Base-by-base conservation (phyloP, 2,113 vertebrate genomes). In the Panthera uncia region DNA sequence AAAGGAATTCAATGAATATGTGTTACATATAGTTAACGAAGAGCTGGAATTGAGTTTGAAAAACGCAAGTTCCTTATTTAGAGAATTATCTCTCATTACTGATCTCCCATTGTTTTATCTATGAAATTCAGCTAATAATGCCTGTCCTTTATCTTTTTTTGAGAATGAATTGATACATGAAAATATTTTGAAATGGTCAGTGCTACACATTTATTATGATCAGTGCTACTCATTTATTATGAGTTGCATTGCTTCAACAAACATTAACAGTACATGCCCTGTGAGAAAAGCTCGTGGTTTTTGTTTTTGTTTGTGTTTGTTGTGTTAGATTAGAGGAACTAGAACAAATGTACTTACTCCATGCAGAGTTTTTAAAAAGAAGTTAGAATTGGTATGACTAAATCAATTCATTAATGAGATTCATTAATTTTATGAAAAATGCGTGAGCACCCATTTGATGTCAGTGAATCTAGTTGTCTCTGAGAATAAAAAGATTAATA, bases 401-500 rank as follows among this genome's bases (percentile, higher is more conserved):
- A 94, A 87, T 36, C 13, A 48, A 33, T 36, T 88, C n/a, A 89
- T 55, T 87, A 55, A 41, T 86, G 23, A 86, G 5, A 74, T 78
- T 76, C 38, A 38, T 63, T 84, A 87, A 61, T 84, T 83, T 96
- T 90, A 61, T 89, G 74, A 89, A 52, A 61, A 61, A 61, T 3
- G 7, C 21, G 21, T 89, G 48, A 94, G 41, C 16, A 74, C 4
- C 0, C 80, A 18, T 80, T 87, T 71, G 74, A 74, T 88, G 0
- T 93, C 68, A 55, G 4, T 96, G 29, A 36, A 9, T 78, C 18
- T 68, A n/a, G 6, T 79, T 78, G 13, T 84, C 57, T 48, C 41
- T 91, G 33, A 87, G 13, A 91, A 90, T 92, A 88, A 95, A 74
- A 95, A 48, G 7, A 87, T 73, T 76, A 76, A 89, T 80, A 76